Percentiles rank a stretch among this genome's conserved stretches.
Evolutionary conservation across 2,888 invertebrate species (phyloP).

Genomic region (Drosophila parthenogenetica): DNA sequence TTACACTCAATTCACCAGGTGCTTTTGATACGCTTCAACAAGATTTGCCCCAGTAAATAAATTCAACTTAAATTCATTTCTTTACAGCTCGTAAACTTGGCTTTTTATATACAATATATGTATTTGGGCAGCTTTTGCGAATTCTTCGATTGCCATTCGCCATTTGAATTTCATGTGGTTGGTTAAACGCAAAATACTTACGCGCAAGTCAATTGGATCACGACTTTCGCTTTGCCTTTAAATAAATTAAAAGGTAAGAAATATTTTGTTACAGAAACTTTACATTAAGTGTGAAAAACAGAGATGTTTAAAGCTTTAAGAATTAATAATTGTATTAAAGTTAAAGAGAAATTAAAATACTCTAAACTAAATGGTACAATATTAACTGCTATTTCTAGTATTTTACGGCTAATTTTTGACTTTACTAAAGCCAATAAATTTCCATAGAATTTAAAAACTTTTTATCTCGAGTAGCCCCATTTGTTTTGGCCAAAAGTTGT

Average conservation of each 20-base stretch:
- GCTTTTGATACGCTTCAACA: slow-evolving; percentile 21
- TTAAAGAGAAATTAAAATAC: no score
- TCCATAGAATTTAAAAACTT: neutral
- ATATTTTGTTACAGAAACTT: neutral
- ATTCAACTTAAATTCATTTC: slow-evolving; percentile 45
- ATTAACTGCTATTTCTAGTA: no score
- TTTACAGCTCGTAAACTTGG: slow-evolving; percentile 49
- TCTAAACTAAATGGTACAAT: no score
- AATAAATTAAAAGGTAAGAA: slow-evolving; percentile 10
- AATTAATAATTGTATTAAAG: no score
- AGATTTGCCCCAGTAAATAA: slow-evolving; percentile 20
- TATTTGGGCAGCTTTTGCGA: slow-evolving; percentile 20
- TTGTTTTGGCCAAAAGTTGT: slow-evolving; percentile 27
- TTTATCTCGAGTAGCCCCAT: neutral
- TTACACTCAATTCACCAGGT: slow-evolving; percentile 64
- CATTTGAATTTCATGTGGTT: slow-evolving; percentile 27
- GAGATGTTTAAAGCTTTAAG: no score
- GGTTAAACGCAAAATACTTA: slow-evolving; percentile 29
- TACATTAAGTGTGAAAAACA: neutral
- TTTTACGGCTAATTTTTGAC: no score
- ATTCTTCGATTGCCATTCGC: slow-evolving; percentile 19
- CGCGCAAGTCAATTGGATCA: slow-evolving; percentile 23
- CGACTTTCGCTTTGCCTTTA: neutral
- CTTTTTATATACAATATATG: slow-evolving; percentile 10
- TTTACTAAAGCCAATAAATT: no score